A percentile compares a stretch with the other conserved stretches of the same genome.
Evolutionary conservation across 2,113 vertebrate genomes (phyloP).

Genomic region (Spheniscus mendiculus): DNA sequence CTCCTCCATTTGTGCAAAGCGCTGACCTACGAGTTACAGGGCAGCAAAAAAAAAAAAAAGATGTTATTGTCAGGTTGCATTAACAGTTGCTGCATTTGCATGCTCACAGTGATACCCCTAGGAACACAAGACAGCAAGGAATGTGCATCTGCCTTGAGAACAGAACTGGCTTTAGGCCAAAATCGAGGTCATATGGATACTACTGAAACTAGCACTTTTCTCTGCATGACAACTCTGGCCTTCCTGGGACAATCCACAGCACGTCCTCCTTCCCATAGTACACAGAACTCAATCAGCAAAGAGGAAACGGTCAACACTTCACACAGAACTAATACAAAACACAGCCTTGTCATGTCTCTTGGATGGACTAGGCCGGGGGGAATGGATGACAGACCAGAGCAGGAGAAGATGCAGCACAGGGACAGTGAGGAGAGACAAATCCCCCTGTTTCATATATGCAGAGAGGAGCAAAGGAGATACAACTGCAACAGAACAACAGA

Average conservation of each 20-base stretch:
- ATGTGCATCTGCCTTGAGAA: not conserved
- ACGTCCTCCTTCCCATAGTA: not conserved
- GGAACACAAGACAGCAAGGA: not conserved
- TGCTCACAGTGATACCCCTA: not conserved
- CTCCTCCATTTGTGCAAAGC: constrained; percentile 93
- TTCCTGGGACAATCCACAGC: not conserved
- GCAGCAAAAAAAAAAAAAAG: not conserved
- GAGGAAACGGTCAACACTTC: not conserved
- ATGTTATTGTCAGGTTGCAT: not conserved
- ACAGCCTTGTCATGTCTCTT: not conserved
- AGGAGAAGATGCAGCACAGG: not conserved
- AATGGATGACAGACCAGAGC: not conserved
- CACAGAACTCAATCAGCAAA: not conserved
- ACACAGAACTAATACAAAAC: not conserved
- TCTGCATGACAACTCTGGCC: not conserved
- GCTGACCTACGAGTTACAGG: constrained; percentile 81
- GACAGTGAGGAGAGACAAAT: not conserved
- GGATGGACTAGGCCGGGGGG: not conserved
- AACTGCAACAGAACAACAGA: not conserved
- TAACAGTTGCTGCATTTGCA: not conserved
- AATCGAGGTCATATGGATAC: not conserved
- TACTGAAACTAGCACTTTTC: not conserved
- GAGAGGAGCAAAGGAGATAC: not conserved
- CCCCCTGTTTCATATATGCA: not conserved
- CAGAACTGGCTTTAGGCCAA: not conserved